Conservation (phyloP, 2,888 invertebrate genomes). For the Hypselothyrea guttata region DNA sequence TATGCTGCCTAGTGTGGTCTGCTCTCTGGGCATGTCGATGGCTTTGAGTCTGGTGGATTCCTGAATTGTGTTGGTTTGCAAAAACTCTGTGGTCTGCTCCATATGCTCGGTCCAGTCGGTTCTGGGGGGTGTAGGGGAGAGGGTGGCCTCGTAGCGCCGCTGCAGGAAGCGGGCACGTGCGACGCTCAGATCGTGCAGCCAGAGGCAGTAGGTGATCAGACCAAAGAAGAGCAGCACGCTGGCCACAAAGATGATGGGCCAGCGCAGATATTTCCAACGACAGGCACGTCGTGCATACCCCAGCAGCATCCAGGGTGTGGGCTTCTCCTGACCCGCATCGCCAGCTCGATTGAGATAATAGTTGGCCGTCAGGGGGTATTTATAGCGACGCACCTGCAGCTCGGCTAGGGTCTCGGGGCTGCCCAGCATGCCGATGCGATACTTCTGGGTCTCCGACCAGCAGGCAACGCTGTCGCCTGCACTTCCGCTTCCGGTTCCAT, state of each 20-base stretch:
- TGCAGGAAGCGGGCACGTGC: constrained; percentile 73
- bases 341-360: constrained; percentile 67
- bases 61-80: constrained; percentile 27
- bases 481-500: no score
- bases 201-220: constrained; percentile 78
- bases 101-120: constrained; percentile 28
- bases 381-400: constrained; percentile 78
- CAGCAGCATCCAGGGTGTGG: constrained; percentile 59
- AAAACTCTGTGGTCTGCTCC: constrained; percentile 31
- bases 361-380: constrained; percentile 76
- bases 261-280: constrained; percentile 77
- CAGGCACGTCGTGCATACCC: constrained; percentile 67
- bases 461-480: constrained; percentile 30
- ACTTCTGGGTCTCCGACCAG: constrained; percentile 68
- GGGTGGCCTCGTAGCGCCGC: constrained; percentile 54
- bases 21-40: constrained; percentile 31
- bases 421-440: constrained; percentile 71
- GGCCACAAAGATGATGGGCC: constrained; percentile 76
- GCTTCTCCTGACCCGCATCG: constrained; percentile 41
- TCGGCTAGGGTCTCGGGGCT: constrained; percentile 77
- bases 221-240: constrained; percentile 78
- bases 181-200: constrained; percentile 79
- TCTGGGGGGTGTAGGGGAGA: constrained; percentile 25
- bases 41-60: constrained; percentile 70
- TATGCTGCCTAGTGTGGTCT: constrained; percentile 21